A percentile compares a stretch with the other conserved stretches of the same genome.
phyloP scores from a whole-genome alignment of 2,113 vertebrate species.

The Salvelinus alpinus region DNA sequence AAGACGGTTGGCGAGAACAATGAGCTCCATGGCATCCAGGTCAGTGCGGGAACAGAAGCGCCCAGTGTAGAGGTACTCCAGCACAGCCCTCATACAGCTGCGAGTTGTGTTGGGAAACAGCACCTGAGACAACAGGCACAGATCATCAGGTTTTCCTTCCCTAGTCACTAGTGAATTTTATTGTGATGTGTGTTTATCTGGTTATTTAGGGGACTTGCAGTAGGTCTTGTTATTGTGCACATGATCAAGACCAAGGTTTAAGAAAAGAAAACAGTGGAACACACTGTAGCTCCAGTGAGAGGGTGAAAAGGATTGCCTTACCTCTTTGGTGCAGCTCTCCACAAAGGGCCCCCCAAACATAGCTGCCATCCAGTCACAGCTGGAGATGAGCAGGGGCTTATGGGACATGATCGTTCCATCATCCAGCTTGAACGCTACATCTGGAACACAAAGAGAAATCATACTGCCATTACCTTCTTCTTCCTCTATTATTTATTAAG shows the following conservation, averaged over 20 bases:
- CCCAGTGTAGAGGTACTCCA: constrained; percentile 96
- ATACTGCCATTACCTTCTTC: neutral
- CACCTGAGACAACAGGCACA: constrained; percentile 74
- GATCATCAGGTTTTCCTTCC: no score
- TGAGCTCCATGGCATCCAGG: constrained; percentile 96
- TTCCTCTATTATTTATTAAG: neutral
- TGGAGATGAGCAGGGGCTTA: constrained; percentile 97
- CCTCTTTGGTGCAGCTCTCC: constrained; percentile 97
- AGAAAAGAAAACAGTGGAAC: no score
- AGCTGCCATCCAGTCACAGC: constrained; percentile 99
- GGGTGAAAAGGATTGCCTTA: neutral
- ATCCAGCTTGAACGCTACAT: constrained; percentile 94
- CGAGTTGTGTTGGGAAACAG: constrained; percentile 92
- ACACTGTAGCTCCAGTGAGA: no score
- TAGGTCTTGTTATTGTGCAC: neutral
- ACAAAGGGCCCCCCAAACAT: constrained; percentile 99
- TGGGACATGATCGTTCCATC: constrained; percentile 95
- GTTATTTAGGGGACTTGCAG: no score
- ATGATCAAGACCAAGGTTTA: neutral
- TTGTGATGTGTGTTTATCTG: neutral
- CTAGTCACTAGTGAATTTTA: no score
- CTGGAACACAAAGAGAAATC: constrained; percentile 68
- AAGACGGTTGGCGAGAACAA: constrained; percentile 96
- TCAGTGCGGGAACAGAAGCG: constrained; percentile 91
- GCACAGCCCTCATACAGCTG: constrained; percentile 94